Base-by-base conservation (phyloP, 2,888 invertebrate genomes). In the Pteria penguin region DNA sequence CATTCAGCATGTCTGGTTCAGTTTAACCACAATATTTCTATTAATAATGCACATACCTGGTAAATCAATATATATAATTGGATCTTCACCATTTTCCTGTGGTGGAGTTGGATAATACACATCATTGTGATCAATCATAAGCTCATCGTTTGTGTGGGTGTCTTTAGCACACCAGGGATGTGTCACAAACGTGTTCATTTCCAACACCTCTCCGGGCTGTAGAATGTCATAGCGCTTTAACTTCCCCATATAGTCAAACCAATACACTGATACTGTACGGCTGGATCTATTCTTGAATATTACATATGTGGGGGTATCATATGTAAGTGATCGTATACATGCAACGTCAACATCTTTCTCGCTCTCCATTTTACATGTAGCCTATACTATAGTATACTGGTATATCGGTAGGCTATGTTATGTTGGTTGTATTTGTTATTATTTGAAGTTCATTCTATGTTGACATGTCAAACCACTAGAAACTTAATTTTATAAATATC, bases 91-190 rank as follows among this genome's bases (percentile, higher is more conserved):
- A 2, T 31, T 26, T 0, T 33, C 11, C 29, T 14, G n/a, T 29
- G 27, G 29, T 31, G 55, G 18, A 22, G 24, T 36, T 0, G 75
- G 75, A 27, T 54, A 66, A 36, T 45, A 75, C 45, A 71, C 66
- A 14, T 52, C 27, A 11, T 33, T 18, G n/a, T 61, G 52, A n/a
- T 58, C 61, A 33, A 75, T 54, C 24, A 71, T 14, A 14, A 70
- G 32, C 32, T 33, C 52, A 24, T 75, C 71, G 11, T 61, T 62
- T 18, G 65, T 75, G 22, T 26, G 18, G 26, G 57, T 54, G 60
- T 75, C 75, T 4, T 31, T 33, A 14, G 71, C 70, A 22, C 70
- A 70, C 75, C 75, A 75, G 5, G 75, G 71, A 27, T 75, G 75
- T 22, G 70, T 75, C 29, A 60, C 71, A 29, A 60, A 75, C 11